Evolutionary conservation across 2,888 invertebrate genomes (phyloP), one percentile per base, ranked within the genome.

Genomic region (Chouioia cunea): DNA sequence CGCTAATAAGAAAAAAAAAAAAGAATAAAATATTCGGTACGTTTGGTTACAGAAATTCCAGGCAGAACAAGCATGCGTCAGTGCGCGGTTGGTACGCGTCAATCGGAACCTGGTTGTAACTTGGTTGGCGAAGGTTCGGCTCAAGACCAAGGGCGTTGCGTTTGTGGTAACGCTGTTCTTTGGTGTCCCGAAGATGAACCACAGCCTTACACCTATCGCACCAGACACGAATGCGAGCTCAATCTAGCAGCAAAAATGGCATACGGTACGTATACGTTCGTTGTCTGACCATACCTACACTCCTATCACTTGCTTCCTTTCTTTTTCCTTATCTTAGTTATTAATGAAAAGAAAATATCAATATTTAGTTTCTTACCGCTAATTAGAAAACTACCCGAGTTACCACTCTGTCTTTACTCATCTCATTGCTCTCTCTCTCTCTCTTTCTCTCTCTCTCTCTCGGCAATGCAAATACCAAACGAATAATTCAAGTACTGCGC

Each of bases 41-140:
- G 20, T 22, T 15, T 14, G 14, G 18, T 79, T 76, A 1, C 77
- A 85, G 85, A 84, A 68, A 84, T 84, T 54, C 85, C 85, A 8
- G 84, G 84, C 48, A 80, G 83, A 77, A 83, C 83, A 82, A 78
- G 83, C n/a, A n/a, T n/a, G 53, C 78, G 83, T 65, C 84, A 84
- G 64, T 85, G 85, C 75, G 81, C 82, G 12, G 78, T 77, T 65
- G 79, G 82, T 10, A 79, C 79, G 44, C 77, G 80, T 73, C 80
- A 82, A 76, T 83, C 83, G 4, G 79, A 79, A 16, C 74, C 81
- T 1, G 84, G 85, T 2, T 85, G 85, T 75, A 84, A 85, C 72
- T 76, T 85, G 68, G 80, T 85, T 20, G 83, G 82, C 43, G 84
- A 84, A 66, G 82, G 81, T n/a, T 71, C 74, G 52, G 66, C 43